Evolutionary conservation across 2,888 invertebrate genomes (phyloP), one percentile per base, ranked within the genome.

Genomic region (Hypercompe scribonia): DNA sequence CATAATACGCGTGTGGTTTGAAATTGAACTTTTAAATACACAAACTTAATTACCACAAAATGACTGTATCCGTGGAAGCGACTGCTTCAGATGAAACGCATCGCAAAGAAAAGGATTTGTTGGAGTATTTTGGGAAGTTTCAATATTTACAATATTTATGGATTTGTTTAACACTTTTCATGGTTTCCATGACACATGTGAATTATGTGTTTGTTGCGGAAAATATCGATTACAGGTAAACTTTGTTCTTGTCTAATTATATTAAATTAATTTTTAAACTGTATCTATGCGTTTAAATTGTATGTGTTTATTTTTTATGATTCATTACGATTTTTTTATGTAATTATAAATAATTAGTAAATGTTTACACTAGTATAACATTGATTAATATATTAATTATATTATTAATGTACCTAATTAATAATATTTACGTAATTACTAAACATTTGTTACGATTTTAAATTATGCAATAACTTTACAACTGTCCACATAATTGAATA

Each of bases 181-280:
- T 91, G 85, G 90, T 92, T 46, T 90, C 93, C 5, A 94, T 94
- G 93, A 89, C 91, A 65, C 90, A 93, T 76, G 90, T 93, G n/a
- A 94, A 94, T 79, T 94, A 92, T 83, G 89, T 93, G 70, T 93
- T 94, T 83, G 92, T 93, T 65, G 92, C 94, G 39, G 92, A 92
- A 85, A 88, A 92, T 80, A 86, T 90, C 46, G 85, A 90, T 68
- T 90, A 92, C 82, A 91, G 94, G 93, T 92, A 86, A 87, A 81
- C 3, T 39, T 31, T 36, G 24, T n/a, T 13, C 24, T 18, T 21
- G 1, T n/a, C 11, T 50, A 7, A 21, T 3, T 4, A 18, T 11
- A 11, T 33, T 21, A 0, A 8, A 50, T 34, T 67, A 34, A n/a
- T 67, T 33, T 50, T 33, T 33, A 24, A 50, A 0, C 1, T 50